Base-by-base conservation (phyloP, 2,888 invertebrate genomes). In the Cabera pusaria region DNA sequence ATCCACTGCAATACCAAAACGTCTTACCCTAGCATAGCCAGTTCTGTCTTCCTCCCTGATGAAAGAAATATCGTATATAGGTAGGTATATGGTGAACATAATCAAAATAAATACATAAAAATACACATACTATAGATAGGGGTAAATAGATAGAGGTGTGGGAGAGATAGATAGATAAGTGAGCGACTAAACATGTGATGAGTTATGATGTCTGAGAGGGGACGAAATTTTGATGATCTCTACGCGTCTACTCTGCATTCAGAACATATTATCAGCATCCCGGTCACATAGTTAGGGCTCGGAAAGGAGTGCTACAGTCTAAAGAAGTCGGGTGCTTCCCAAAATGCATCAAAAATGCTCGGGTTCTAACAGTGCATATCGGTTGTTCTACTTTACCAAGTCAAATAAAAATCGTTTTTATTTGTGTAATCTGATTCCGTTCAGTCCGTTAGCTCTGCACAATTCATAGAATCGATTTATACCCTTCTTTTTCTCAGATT, bases 21-120 rank as follows among this genome's bases (percentile, higher is more conserved):
- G 67, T 75, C 90, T 90, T 90, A 90, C 90, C 90, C 90, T 87
- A 84, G 71, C 85, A 89, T 80, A 89, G 84, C 88, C 90, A 79
- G 80, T 78, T 79, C 82, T 85, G 83, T 89, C 90, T 80, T 87
- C 89, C 87, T 90, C 89, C 90, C 90, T 90, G 87, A 87, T 88
- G 82, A 90, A 87, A 84, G 77, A 87, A 87, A 87, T 80, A 29
- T 63, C 51, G 67, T 71, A 79, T 67, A 72, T 67, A 68, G 34
- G 66, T 66, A 54, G 52, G 59, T 49, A 55, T 53, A 51, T 50
- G 56, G 49, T 62, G 23, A 69, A 41, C 25, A 66, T 64, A 54
- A 44, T 34, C 48, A 54, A 54, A 38, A 53, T 50, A 56, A 46
- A 49, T 52, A 62, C 49, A 58, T 53, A 68, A n/a, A n/a, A 38